Conservation (phyloP, 1,140 invertebrate genomes). For the Pseudomyrmex concolor region DNA sequence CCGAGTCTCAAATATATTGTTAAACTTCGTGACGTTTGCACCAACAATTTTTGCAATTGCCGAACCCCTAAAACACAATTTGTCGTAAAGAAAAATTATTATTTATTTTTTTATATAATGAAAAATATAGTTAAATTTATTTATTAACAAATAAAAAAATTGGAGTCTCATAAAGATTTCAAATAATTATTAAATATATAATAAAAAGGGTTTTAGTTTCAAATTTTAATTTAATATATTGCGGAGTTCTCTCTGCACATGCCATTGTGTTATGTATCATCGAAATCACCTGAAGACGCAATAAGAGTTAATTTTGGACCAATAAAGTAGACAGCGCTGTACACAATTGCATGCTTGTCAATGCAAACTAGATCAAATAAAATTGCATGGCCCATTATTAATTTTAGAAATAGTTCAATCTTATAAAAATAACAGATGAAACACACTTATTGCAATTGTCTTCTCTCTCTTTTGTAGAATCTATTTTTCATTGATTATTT, state of each 20-base stretch:
- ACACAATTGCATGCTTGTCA: conserved; percentile 15
- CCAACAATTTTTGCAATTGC: conserved; percentile 93
- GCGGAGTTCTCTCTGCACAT: background rate
- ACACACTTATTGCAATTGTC: background rate
- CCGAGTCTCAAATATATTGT: conserved; percentile 87
- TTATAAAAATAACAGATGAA: background rate
- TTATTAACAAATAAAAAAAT: too few relatives aligned
- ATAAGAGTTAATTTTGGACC: conserved; percentile 48
- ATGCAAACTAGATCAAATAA: conserved; percentile 26
- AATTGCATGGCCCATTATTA: background rate
- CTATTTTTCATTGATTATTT: conserved; percentile 2
- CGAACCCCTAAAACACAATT: conserved; percentile 88
- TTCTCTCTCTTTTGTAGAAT: background rate
- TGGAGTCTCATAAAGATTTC: background rate
- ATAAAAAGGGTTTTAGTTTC: background rate
- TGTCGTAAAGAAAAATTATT: background rate
- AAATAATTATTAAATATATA: background rate
- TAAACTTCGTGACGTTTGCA: conserved; percentile 87
- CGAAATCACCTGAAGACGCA: background rate
- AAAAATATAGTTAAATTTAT: too few relatives aligned
- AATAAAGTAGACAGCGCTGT: conserved; percentile 13
- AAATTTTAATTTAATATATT: conserved; percentile 12
- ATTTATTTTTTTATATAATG: too few relatives aligned
- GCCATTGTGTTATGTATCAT: background rate
- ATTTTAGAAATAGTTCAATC: background rate